phyloP scores from a whole-genome alignment of 2,797 vertebrate genomes.

The Rhinoraja longicauda region DNA sequence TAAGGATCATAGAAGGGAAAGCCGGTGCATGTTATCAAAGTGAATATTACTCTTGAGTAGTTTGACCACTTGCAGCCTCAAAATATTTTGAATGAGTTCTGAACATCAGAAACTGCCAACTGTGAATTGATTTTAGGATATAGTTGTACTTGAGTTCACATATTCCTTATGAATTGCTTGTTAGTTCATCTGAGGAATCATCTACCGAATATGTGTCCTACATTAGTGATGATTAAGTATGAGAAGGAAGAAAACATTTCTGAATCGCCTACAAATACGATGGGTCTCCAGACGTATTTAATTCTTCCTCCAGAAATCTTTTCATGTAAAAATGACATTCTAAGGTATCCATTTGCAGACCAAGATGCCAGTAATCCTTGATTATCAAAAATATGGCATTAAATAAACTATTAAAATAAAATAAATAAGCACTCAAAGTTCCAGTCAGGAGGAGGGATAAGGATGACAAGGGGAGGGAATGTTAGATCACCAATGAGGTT shows the following conservation, averaged over 20 bases:
- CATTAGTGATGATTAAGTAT: not conserved
- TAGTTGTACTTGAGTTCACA: too few relatives aligned
- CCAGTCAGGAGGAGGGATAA: too few relatives aligned
- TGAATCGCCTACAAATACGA: not conserved
- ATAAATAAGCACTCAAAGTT: not conserved
- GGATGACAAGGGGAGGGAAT: too few relatives aligned
- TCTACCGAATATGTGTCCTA: not conserved
- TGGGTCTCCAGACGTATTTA: not conserved
- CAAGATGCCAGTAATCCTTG: not conserved
- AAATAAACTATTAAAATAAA: not conserved
- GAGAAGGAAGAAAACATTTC: not conserved
- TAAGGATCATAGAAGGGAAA: not conserved
- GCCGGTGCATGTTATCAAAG: not conserved
- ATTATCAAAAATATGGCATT: not conserved
- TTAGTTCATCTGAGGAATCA: not conserved
- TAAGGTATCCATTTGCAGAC: not conserved
- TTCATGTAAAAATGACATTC: not conserved
- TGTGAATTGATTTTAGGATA: not conserved
- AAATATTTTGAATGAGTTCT: not conserved
- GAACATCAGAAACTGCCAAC: not conserved
- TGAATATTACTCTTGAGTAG: not conserved
- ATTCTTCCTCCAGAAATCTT: not conserved
- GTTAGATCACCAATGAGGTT: too few relatives aligned
- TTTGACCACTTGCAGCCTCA: not conserved
- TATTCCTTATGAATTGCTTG: not conserved